Evolutionary conservation across 2,113 vertebrate species (phyloP).

Genomic region (Neotoma lepida): DNA sequence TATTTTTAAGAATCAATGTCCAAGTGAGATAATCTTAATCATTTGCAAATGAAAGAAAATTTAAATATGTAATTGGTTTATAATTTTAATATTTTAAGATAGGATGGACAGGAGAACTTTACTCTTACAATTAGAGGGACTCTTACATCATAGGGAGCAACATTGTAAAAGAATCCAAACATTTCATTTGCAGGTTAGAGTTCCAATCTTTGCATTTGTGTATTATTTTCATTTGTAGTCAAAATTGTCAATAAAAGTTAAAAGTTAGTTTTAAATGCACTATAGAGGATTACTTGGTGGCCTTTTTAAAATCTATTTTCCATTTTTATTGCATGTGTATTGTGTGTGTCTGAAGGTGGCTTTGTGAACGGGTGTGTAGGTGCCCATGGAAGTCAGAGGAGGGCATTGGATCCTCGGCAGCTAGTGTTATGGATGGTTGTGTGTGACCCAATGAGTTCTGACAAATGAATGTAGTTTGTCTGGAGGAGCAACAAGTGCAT

Average conservation of each 20-base stretch:
- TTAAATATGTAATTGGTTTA: not conserved
- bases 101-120: not conserved
- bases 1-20: not conserved
- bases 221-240: not conserved
- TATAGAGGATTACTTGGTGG: not conserved
- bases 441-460: not conserved
- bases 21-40: not conserved
- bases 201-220: not conserved
- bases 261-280: not conserved
- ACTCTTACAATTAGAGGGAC: not conserved
- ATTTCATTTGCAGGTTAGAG: not conserved
- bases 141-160: not conserved
- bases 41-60: not conserved
- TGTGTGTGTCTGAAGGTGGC: not conserved
- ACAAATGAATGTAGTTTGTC: not conserved
- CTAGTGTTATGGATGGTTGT: not conserved
- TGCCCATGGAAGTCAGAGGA: not conserved
- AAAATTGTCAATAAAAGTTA: not conserved
- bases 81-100: not conserved
- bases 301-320: not conserved
- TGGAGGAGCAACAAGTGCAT: not conserved
- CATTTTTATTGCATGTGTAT: not conserved
- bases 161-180: not conserved
- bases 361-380: not conserved
- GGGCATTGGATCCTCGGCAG: not conserved